A percentile compares a stretch with the other conserved stretches of the same genome.
These are phyloP conservation scores for Eidolon helvum DNA, from an alignment of 2,113 vertebrate species.

Conservation along the genomic window DNA sequence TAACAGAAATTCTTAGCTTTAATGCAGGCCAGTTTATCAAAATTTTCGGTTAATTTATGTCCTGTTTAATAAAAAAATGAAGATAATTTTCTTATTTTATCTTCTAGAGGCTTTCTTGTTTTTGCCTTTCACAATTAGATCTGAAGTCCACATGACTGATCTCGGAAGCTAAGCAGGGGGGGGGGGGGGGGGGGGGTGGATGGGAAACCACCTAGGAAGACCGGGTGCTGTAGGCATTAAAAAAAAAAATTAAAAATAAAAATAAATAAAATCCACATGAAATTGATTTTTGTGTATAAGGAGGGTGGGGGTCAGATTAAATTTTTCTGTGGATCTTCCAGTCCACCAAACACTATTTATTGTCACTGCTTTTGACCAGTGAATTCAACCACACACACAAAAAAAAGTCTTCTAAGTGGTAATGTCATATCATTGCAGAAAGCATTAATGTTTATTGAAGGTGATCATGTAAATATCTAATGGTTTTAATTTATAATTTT, in stretches of 20 bases:
- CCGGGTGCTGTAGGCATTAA: too few relatives aligned
- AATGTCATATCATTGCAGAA: not conserved
- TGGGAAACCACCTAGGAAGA: too few relatives aligned
- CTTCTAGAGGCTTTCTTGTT: not conserved
- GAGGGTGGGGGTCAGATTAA: not conserved
- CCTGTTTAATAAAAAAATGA: not conserved
- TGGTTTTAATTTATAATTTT: not conserved
- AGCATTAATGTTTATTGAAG: slow-evolving; percentile 18
- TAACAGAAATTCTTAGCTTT: not conserved
- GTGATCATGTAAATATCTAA: not conserved
- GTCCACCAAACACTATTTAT: not conserved
- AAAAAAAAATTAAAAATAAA: too few relatives aligned
- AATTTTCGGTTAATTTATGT: not conserved
- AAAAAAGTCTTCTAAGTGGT: not conserved
- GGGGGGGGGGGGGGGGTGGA: too few relatives aligned
- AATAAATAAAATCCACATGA: not conserved
- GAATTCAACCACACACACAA: not conserved
- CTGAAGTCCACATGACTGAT: not conserved
- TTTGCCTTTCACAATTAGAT: not conserved
- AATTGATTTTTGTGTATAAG: not conserved
- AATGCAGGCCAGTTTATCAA: not conserved
- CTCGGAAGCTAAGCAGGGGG: too few relatives aligned
- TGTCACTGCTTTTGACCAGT: not conserved
- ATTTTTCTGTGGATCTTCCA: not conserved
- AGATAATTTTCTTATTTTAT: not conserved